Conservation (phyloP, 2,113 vertebrate genomes). For the Apodemus sylvaticus region DNA sequence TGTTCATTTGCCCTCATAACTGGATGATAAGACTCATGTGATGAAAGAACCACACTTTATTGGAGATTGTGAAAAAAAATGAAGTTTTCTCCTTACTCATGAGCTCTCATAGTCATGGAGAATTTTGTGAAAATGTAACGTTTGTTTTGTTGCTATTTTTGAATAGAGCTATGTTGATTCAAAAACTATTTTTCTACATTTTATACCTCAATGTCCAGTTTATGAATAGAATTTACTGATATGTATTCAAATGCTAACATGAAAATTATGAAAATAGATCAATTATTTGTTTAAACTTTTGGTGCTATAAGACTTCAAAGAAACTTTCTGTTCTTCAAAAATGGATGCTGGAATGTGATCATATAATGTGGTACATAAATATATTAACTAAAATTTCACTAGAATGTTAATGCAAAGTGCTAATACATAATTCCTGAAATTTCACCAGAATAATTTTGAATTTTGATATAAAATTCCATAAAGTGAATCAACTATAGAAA, state of each 20-base stretch:
- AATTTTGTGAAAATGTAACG: background rate
- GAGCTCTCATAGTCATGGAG: background rate
- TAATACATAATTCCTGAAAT: background rate
- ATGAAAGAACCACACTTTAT: background rate
- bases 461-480: background rate
- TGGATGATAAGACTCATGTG: background rate
- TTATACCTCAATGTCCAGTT: background rate
- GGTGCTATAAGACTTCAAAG: background rate
- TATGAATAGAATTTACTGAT: background rate
- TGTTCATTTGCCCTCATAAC: background rate
- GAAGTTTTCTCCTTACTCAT: background rate
- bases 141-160: no score
- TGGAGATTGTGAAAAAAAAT: background rate
- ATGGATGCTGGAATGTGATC: background rate
- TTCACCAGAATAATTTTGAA: background rate
- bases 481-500: background rate
- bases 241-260: background rate
- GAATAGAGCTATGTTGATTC: background rate
- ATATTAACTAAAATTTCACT: background rate
- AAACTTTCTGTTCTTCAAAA: background rate
- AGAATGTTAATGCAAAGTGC: background rate
- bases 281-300: background rate
- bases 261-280: background rate
- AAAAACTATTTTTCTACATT: background rate
- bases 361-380: background rate